These are phyloP conservation scores for Drosophila heteroneura DNA, from an alignment of 2,888 invertebrate species.

Conservation along the genomic window DNA sequence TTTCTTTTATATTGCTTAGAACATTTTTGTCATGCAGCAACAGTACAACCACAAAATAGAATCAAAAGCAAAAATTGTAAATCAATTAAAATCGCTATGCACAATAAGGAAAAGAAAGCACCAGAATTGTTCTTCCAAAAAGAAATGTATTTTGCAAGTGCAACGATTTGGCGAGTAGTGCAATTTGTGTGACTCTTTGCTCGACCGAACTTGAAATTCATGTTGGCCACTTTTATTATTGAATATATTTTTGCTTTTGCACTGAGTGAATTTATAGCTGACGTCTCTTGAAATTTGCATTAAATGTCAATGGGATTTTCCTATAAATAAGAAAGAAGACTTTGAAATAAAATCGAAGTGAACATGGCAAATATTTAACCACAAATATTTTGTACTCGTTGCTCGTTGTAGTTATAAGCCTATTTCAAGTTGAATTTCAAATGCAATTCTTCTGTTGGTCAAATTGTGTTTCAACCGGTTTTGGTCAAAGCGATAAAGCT, in stretches of 20 bases:
- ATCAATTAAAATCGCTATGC: conserved; percentile 62
- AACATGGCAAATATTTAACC: conserved; percentile 16
- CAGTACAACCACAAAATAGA: conserved; percentile 8
- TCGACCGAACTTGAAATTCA: not conserved
- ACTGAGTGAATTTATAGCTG: conserved; percentile 28
- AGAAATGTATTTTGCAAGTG: not conserved
- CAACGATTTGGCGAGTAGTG: not conserved
- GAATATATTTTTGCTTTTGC: conserved; percentile 5
- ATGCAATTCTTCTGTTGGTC: conserved; percentile 24
- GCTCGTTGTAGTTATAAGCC: not conserved
- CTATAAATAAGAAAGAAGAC: conserved; percentile 41
- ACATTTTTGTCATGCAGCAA: not conserved
- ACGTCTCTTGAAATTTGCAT: conserved; percentile 29
- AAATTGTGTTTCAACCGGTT: conserved; percentile 55
- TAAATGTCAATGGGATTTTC: conserved; percentile 63
- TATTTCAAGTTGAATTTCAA: conserved; percentile 18
- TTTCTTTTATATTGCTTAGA: not conserved
- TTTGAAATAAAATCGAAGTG: conserved; percentile 2
- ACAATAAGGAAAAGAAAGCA: not conserved
- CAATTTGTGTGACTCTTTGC: not conserved
- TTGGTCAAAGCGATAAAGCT: conserved; percentile 58
- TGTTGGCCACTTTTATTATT: conserved; percentile 9
- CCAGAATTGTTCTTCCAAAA: not conserved
- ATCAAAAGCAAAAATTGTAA: conserved; percentile 23
- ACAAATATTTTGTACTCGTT: conserved; percentile 5